Conservation (phyloP, 2,113 vertebrate species). For the Cebidichthys violaceus region DNA sequence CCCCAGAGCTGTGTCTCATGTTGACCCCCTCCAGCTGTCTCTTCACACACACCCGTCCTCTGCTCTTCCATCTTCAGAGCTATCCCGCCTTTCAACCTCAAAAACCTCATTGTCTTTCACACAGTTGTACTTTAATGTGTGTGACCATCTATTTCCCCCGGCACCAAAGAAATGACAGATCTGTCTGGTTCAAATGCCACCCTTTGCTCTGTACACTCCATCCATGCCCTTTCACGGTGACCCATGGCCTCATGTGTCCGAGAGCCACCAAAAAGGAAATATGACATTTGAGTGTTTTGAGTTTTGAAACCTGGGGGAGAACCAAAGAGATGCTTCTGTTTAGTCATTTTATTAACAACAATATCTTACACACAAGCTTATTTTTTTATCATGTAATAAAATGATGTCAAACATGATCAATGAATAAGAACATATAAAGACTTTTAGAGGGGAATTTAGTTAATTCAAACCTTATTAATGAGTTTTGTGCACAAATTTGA, state of each 20-base stretch:
- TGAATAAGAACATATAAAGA: background rate
- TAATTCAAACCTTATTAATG: too few relatives aligned
- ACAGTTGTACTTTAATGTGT: constrained; percentile 33
- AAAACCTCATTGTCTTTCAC: constrained; percentile 31
- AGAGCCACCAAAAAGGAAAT: constrained; percentile 8
- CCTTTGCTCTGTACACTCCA: constrained; percentile 39
- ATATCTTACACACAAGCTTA: too few relatives aligned
- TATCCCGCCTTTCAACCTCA: constrained; percentile 46
- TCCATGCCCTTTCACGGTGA: constrained; percentile 45
- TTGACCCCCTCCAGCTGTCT: constrained; percentile 12
- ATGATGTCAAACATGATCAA: too few relatives aligned
- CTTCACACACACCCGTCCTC: background rate
- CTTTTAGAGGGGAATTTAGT: background rate
- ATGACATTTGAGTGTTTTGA: constrained; percentile 45
- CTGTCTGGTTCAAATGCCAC: constrained; percentile 58
- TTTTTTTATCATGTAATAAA: background rate
- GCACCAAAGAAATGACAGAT: constrained; percentile 31
- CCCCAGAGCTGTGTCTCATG: constrained; percentile 15
- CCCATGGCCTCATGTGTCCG: background rate
- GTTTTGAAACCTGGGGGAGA: background rate
- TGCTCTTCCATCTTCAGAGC: constrained; percentile 25
- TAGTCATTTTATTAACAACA: too few relatives aligned
- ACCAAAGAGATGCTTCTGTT: background rate
- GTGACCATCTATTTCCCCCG: constrained; percentile 19
- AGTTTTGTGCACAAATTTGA: too few relatives aligned